Base-by-base conservation (phyloP, 1,140 invertebrate species). In the Calliphora vicina region DNA sequence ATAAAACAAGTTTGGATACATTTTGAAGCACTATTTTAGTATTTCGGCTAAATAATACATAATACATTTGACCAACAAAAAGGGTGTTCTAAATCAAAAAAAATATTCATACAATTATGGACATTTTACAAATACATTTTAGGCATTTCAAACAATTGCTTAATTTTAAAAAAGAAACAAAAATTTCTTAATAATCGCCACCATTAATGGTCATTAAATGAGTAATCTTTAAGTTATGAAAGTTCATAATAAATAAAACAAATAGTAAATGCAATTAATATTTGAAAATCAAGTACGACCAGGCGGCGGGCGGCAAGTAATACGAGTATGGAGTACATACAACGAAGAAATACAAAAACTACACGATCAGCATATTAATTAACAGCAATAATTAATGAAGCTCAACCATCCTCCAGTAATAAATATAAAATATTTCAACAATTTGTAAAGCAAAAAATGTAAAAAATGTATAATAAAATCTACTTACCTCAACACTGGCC, bases 401-500 rank as follows among this genome's bases (percentile, higher is more conserved):
- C 78, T 50, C 45, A 74, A 6, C 35, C 45, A 74, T 15, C 35
- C 26, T 61, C 83, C 20, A 71, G 26, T 4, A 72, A 20, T 0
- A 17, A 61, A 27, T 17, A 83, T 23, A 29, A 71, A 50, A 35
- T 15, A 57, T 15, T 50, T 78, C n/a, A 29, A 17, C 13, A 23
- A 45, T 25, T 57, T 35, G 17, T 43, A 78, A 13, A 35, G 26
- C 23, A 50, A 23, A 67, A 67, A 2, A 9, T 23, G 61, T 67
- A 67, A 67, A 25, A 67, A 20, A 2, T 23, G 23, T 23, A 23
- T 23, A 67, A n/a, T 20, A 23, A 10, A 10, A 23, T 74, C 0
- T 20, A 86, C 87, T 88, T 82, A 90, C 89, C 84, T 90, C 88
- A 78, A 84, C 83, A 82, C 85, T 85, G 80, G 85, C 85, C 23